A percentile compares a stretch with the other conserved stretches of the same genome.
These are phyloP conservation scores for Asteroscopus sphinx DNA, from an alignment of 2,888 invertebrate species.

Conservation along the genomic window DNA sequence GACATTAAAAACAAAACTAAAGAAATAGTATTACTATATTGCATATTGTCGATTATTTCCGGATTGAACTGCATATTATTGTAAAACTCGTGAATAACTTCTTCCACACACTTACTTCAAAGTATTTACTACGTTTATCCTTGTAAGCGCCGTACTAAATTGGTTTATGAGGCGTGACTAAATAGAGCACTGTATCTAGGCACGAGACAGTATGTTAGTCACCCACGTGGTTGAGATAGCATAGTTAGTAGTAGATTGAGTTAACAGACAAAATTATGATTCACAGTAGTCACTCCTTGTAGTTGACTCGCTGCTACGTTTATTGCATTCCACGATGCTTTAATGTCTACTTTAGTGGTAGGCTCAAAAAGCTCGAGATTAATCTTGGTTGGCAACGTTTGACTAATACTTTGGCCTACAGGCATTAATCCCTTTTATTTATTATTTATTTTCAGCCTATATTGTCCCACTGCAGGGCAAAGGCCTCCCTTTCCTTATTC, in stretches of 20 bases:
- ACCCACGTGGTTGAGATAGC: conserved; percentile 32
- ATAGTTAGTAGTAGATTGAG: conserved; percentile 1
- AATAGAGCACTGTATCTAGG: conserved; percentile 22
- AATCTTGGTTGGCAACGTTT: conserved; percentile 4
- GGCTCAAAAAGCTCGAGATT: not conserved
- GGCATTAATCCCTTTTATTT: no score
- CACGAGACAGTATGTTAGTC: conserved; percentile 14
- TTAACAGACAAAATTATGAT: not conserved
- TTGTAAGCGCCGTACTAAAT: conserved; percentile 20
- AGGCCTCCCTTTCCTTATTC: no score
- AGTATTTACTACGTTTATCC: conserved; percentile 32
- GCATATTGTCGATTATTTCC: not conserved
- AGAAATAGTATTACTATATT: not conserved
- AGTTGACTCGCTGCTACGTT: not conserved
- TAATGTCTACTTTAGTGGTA: not conserved
- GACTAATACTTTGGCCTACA: no score
- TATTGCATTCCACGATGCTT: not conserved
- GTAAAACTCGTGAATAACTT: conserved; percentile 7
- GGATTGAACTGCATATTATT: not conserved
- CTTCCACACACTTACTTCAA: not conserved
- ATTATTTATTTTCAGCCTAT: no score
- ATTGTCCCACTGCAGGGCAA: no score
- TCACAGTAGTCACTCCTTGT: not conserved
- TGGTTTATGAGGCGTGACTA: conserved; percentile 30
- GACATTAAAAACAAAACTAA: no score